Evolutionary conservation across 2,113 vertebrate species (phyloP).

Genomic region (Trachemys scripta): DNA sequence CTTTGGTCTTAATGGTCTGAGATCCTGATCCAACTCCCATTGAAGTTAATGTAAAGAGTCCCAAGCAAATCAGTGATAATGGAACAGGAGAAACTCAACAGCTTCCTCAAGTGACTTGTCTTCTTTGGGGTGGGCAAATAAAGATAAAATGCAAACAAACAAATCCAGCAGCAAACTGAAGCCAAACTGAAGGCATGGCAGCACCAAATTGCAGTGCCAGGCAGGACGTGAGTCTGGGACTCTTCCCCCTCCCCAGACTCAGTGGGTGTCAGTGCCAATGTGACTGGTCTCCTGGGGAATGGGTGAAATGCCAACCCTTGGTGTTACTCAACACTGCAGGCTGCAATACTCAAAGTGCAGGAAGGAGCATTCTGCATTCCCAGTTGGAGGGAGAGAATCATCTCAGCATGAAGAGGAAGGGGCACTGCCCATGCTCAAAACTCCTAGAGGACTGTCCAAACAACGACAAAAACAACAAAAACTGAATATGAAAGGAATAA

Average conservation of each 20-base stretch:
- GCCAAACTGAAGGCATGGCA: neutral
- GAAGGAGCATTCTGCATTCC: neutral
- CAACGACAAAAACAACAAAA: conserved; percentile 23
- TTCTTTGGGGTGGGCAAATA: neutral
- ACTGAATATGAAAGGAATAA: conserved; percentile 54
- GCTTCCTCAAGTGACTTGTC: neutral
- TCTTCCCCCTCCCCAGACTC: neutral
- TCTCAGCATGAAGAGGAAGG: neutral
- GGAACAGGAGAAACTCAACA: rapidly evolving
- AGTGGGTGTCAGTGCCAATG: rapidly evolving
- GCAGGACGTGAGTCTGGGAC: neutral
- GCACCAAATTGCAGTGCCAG: neutral
- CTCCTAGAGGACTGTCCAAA: conserved; percentile 45
- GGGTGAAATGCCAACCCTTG: neutral
- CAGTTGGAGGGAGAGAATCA: conserved; percentile 19
- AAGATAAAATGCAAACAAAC: neutral
- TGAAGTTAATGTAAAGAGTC: neutral
- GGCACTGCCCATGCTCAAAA: neutral
- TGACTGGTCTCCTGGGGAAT: neutral
- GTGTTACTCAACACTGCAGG: neutral
- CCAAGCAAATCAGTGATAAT: neutral
- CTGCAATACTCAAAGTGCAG: neutral
- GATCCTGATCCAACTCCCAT: neutral
- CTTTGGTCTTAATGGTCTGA: rapidly evolving
- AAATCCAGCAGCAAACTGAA: rapidly evolving